These are phyloP conservation scores for Phthorimaea operculella DNA, from an alignment of 1,140 invertebrate species.

Conservation along the genomic window DNA sequence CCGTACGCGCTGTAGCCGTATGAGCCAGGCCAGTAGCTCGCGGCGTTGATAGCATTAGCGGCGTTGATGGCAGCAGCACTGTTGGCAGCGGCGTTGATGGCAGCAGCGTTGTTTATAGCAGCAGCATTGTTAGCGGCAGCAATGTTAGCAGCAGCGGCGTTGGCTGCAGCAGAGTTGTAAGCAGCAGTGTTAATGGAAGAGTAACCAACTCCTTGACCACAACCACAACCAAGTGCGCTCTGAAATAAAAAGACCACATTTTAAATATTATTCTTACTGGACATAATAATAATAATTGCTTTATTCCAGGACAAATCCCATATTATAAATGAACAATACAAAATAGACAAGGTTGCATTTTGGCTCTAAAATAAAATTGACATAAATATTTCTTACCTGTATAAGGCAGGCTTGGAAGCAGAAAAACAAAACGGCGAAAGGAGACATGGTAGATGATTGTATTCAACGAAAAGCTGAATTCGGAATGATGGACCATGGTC, in stretches of 20 bases:
- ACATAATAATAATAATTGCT: too few species aligned
- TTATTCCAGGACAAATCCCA: too few species aligned
- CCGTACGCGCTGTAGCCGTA: slow-evolving; percentile 26
- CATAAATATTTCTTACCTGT: slow-evolving; percentile 14
- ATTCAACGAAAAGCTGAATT: slow-evolving; percentile 1
- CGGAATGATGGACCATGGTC: too few species aligned
- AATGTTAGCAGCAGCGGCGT: not conserved
- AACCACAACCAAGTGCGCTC: too few species aligned
- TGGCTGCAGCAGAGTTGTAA: not conserved
- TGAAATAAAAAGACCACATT: too few species aligned
- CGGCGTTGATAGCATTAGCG: too few species aligned
- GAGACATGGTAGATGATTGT: slow-evolving; percentile 5
- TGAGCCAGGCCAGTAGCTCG: too few species aligned
- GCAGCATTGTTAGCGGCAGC: not conserved
- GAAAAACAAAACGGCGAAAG: slow-evolving; percentile 10
- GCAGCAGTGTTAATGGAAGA: not conserved
- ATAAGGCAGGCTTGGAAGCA: slow-evolving; percentile 13
- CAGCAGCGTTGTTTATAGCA: not conserved
- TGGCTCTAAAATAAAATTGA: too few species aligned
- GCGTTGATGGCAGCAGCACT: not conserved
- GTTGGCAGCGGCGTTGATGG: not conserved
- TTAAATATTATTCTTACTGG: too few species aligned
- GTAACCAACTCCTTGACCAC: not conserved
- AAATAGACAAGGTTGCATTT: too few species aligned
- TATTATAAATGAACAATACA: too few species aligned